phyloP scores from a whole-genome alignment of 1,140 invertebrate genomes.

The Planococcus citri region DNA sequence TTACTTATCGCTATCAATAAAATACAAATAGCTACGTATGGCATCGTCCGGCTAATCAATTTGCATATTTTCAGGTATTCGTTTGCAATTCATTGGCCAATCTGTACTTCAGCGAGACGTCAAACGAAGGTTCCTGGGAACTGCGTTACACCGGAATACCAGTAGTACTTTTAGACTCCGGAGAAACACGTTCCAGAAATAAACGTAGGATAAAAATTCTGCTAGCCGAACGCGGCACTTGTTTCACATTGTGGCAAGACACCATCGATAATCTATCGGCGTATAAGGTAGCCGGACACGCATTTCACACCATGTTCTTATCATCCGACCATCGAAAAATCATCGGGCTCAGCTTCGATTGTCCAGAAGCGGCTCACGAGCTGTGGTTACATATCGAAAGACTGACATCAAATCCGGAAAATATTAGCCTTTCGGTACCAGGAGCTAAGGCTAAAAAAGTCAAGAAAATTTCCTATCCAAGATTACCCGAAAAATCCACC shows the following conservation, averaged over 20 bases:
- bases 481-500: slow-evolving; percentile 60
- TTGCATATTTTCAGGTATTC: slow-evolving; percentile 42
- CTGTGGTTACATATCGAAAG: slow-evolving; percentile 55
- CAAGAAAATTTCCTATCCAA: slow-evolving; percentile 37
- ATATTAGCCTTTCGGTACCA: slow-evolving; percentile 58
- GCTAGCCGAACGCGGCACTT: slow-evolving; percentile 68
- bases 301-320: slow-evolving; percentile 72
- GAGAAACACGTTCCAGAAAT: slow-evolving; percentile 53
- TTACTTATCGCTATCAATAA: no score
- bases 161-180: slow-evolving; percentile 62
- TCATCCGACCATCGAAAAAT: slow-evolving; percentile 51
- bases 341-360: slow-evolving; percentile 51
- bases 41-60: no score
- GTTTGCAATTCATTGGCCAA: slow-evolving; percentile 69
- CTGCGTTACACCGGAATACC: slow-evolving; percentile 68
- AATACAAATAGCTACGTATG: no score
- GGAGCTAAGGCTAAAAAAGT: slow-evolving; percentile 45
- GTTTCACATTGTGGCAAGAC: slow-evolving; percentile 74
- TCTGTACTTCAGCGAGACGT: slow-evolving; percentile 50
- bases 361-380: slow-evolving; percentile 53
- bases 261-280: slow-evolving; percentile 59
- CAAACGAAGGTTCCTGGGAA: slow-evolving; percentile 50
- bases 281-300: slow-evolving; percentile 44
- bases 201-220: slow-evolving; percentile 61
- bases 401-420: slow-evolving; percentile 62